Evolutionary conservation across 2,888 invertebrate species (phyloP), one percentile per base, ranked within the genome.

Genomic region (Tortricodes alternella): DNA sequence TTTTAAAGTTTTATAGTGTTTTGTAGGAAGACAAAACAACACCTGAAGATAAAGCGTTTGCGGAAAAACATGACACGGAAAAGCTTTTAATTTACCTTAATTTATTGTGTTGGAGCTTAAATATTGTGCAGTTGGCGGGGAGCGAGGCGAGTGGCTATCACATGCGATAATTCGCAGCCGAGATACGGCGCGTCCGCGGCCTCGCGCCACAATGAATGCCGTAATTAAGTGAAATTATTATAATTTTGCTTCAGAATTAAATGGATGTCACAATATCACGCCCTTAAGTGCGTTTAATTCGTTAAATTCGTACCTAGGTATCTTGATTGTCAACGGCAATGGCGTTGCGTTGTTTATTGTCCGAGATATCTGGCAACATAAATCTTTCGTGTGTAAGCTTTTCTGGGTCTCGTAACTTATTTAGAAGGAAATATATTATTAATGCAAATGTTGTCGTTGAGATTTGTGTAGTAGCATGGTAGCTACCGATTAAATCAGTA

Each of bases 181-280:
- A 82, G 78, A 76, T 73, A 76, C 80, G 80, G 70, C 66, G 66
- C 73, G 80, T 65, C 71, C 66, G 66, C 73, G 80, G 66, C 86
- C 85, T 86, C 82, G 81, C 67, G 62, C 67, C 67, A 63, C 67
- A 85, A 87, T 89, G 85, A 89, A 89, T 85, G 85, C 80, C 68
- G 86, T 85, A 88, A 90, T 89, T 90, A 89, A 83, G 76, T 85
- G 80, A 85, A 90, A 86, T 89, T 89, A 89, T 87, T 85, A 83
- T 85, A 86, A 87, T 87, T 83, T 83, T 83, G 80, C 76, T 80
- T 77, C 79, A 76, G 81, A 82, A 80, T 83, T 82, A 82, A 85
- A 83, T 81, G 80, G 81, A 85, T 83, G 83, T 84, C 82, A 83
- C 82, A 83, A 80, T 78, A 80, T 82, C 77, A 74, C 78, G 78